Conservation (phyloP, 2,113 vertebrate species). For the Lethenteron reissneri region DNA sequence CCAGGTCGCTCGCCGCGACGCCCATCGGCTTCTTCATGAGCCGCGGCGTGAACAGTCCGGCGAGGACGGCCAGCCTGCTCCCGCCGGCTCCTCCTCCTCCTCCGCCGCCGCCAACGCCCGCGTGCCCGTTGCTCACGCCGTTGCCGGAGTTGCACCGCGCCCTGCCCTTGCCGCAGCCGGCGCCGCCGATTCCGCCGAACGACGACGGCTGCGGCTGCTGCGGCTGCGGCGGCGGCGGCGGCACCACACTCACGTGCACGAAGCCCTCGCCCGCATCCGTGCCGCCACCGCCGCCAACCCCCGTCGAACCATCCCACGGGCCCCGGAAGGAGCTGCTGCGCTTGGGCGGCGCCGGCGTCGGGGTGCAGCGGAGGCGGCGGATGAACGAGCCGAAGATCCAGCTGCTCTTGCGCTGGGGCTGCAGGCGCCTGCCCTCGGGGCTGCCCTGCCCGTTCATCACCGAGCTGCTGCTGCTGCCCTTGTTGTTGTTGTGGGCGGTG, state of each 20-base stretch:
- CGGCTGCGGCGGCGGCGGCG: too few species aligned
- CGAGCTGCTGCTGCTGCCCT: too few species aligned
- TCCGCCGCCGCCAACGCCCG: slow-evolving; percentile 21
- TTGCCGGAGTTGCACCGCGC: slow-evolving; percentile 47
- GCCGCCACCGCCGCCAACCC: too few species aligned
- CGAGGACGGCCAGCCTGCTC: slow-evolving; percentile 69
- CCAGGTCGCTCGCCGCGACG: slow-evolving; percentile 57
- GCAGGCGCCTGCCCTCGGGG: too few species aligned
- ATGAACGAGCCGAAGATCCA: not conserved
- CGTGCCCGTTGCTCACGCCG: slow-evolving; percentile 13
- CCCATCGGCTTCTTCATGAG: slow-evolving; percentile 96
- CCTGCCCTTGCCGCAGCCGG: slow-evolving; percentile 49
- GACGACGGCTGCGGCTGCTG: too few species aligned
- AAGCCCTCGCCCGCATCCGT: too few species aligned
- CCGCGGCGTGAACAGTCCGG: slow-evolving; percentile 89
- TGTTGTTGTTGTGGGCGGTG: too few species aligned
- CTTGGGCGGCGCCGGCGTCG: slow-evolving; percentile 53
- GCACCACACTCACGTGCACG: too few species aligned
- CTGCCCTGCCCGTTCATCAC: too few species aligned
- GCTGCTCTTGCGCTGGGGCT: too few species aligned
- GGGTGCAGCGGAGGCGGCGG: slow-evolving; percentile 79
- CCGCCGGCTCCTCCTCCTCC: slow-evolving; percentile 37
- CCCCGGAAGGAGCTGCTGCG: slow-evolving; percentile 89
- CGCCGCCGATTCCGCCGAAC: too few species aligned
- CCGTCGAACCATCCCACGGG: not conserved